Base-by-base conservation (phyloP, 2,797 vertebrate species). In the Pipistrellus nathusii region DNA sequence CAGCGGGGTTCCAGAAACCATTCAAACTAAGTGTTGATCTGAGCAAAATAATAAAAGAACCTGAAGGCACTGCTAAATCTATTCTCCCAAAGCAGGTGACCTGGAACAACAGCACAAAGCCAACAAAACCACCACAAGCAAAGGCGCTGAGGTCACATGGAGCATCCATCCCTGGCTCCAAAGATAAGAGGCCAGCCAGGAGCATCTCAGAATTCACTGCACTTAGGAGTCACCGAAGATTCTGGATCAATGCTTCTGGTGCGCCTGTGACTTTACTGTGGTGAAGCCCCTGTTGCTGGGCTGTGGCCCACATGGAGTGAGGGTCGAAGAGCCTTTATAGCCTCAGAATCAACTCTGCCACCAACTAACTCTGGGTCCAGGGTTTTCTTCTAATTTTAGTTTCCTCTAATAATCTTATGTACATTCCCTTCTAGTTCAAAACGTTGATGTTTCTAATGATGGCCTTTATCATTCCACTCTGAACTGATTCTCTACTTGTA, bases 1-100 rank as follows among this genome's bases (percentile, higher is more conserved):
- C 73, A 83, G 55, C 32, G 85, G 77, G 62, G n/a, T 68, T 90
- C 81, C 88, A 91, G 89, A 91, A 80, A 62, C 23, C 85, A 93
- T 86, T 91, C 83, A 83, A 53, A 91, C 27, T 21, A 62, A 64
- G 20, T n/a, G 30, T 44, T 20, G 53, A 78, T 80, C 27, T 71
- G 38, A 95, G 75, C 44, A 88, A 17, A 66, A 80, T 13, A 53
- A 66, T 15, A n/a, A 72, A 77, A 76, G n/a, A 94, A 55, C 78
- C 46, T 73, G 32, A 89, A 77, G 27, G 68, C 14, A n/a, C 62
- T 76, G 25, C 9, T 76, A 90, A 88, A 48, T 89, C 55, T 75
- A 7, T 85, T 85, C 11, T 85, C 57, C 6, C n/a, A 30, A 57
- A 92, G 32, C 0, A 13, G 88, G 10, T 23, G 46, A 59, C 21